Percentiles rank a stretch among this genome's conserved stretches.
Conservation (phyloP, 1,140 invertebrate species). For the Leptinotarsa undecemlineata region DNA sequence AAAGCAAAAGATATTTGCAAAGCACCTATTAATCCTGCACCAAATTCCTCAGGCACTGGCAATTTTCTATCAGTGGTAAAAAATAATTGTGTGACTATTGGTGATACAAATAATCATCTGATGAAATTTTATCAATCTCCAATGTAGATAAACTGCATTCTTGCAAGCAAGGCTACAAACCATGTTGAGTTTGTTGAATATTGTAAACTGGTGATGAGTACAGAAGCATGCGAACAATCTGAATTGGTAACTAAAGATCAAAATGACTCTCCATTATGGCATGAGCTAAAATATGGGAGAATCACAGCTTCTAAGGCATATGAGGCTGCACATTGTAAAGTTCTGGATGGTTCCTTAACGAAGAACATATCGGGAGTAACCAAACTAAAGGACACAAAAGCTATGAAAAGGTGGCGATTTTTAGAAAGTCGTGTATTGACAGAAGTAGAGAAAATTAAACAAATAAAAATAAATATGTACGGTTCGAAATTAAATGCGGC, state of each 20-base stretch:
- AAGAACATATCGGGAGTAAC: conserved; percentile 46
- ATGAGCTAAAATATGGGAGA: conserved; percentile 50
- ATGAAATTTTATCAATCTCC: no score
- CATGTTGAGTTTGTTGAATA: conserved; percentile 31
- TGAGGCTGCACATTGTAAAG: conserved; percentile 24
- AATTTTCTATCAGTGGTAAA: no score
- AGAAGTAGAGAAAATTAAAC: no score
- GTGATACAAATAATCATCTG: no score
- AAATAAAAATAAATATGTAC: no score
- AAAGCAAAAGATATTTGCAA: no score
- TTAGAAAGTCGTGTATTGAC: no score
- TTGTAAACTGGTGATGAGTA: conserved; percentile 30
- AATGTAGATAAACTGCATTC: neutral
- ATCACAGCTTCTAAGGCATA: conserved; percentile 52
- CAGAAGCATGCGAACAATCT: conserved; percentile 26
- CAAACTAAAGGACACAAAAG: conserved; percentile 44
- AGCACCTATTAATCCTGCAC: no score
- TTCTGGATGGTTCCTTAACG: conserved; percentile 45
- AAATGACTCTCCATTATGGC: conserved; percentile 42
- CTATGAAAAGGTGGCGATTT: no score
- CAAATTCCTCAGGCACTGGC: no score
- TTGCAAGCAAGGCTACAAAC: conserved; percentile 25
- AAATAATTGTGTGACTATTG: no score
- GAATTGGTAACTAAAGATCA: conserved; percentile 38
- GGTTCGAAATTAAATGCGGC: no score